Conservation (phyloP, 2,888 invertebrate species). For the Brachyopa scutellaris region DNA sequence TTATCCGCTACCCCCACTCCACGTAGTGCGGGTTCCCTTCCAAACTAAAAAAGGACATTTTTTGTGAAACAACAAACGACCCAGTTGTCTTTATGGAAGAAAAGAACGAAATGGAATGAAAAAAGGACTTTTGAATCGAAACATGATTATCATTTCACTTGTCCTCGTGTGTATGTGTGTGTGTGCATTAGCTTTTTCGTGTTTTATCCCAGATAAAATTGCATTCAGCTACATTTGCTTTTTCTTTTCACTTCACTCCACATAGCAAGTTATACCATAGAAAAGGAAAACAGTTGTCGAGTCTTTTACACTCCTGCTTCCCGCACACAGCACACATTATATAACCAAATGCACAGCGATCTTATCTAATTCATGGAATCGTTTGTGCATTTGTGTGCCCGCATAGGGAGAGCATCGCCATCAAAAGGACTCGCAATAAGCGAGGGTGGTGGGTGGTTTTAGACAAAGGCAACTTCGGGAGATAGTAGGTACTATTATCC, state of each 20-base stretch:
- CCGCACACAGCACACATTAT: not conserved
- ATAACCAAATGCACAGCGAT: slow-evolving; percentile 54
- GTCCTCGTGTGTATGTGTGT: slow-evolving; percentile 45
- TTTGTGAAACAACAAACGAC: slow-evolving; percentile 37
- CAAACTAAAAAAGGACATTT: slow-evolving; percentile 4
- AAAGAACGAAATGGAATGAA: not conserved
- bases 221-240: slow-evolving; percentile 56
- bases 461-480: slow-evolving; percentile 28
- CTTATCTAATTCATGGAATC: slow-evolving; percentile 52
- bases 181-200: slow-evolving; percentile 36
- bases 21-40: not conserved
- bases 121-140: slow-evolving; percentile 41
- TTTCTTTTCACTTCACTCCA: slow-evolving; percentile 16
- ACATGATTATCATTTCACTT: slow-evolving; percentile 58
- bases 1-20: not conserved
- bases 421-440: slow-evolving; percentile 37
- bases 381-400: slow-evolving; percentile 44
- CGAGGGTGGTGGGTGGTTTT: not conserved
- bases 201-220: slow-evolving; percentile 39
- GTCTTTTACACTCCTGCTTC: slow-evolving; percentile 24
- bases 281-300: slow-evolving; percentile 1
- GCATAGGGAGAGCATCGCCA: slow-evolving; percentile 11
- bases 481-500: not conserved
- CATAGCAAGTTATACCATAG: slow-evolving; percentile 6
- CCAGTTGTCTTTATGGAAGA: slow-evolving; percentile 12